These are phyloP conservation scores for Trematomus loennbergii DNA, from an alignment of 2,113 vertebrate genomes.

Conservation along the genomic window DNA sequence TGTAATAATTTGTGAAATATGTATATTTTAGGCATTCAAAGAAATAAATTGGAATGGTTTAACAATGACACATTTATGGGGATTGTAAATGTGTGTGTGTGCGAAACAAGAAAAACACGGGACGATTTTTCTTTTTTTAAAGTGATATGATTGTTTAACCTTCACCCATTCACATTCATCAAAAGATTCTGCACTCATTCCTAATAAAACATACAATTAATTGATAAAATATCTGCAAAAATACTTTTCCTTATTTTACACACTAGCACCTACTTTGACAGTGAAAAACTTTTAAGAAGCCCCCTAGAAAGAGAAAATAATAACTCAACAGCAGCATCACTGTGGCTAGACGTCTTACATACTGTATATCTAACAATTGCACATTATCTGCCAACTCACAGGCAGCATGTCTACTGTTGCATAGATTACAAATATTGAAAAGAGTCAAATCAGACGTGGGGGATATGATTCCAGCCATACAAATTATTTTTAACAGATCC, in stretches of 20 bases:
- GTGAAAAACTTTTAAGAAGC: conserved; percentile 39
- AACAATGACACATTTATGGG: conserved; percentile 67
- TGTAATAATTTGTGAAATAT: conserved; percentile 85
- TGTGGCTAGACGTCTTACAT: conserved; percentile 9
- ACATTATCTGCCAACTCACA: neutral
- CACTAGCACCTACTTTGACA: conserved; percentile 54
- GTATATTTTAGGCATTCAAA: conserved; percentile 84
- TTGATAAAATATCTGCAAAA: conserved; percentile 79
- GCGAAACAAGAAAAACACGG: conserved; percentile 53
- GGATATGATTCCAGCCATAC: conserved; percentile 11
- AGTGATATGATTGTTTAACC: conserved; percentile 70
- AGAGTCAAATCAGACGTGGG: neutral
- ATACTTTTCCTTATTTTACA: conserved; percentile 72
- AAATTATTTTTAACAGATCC: neutral
- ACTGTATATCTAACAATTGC: conserved; percentile 18
- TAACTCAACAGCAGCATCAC: conserved; percentile 31
- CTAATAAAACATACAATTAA: conserved; percentile 74
- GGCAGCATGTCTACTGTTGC: conserved; percentile 57
- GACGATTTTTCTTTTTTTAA: conserved; percentile 43
- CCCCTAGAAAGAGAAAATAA: conserved; percentile 30
- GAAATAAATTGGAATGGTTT: conserved; percentile 84
- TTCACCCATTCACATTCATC: conserved; percentile 65
- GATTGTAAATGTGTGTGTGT: conserved; percentile 54
- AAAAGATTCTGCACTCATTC: conserved; percentile 70
- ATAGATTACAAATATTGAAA: conserved; percentile 66